These are phyloP conservation scores for Elgaria multicarinata DNA, from an alignment of 2,113 vertebrate genomes.

Conservation along the genomic window DNA sequence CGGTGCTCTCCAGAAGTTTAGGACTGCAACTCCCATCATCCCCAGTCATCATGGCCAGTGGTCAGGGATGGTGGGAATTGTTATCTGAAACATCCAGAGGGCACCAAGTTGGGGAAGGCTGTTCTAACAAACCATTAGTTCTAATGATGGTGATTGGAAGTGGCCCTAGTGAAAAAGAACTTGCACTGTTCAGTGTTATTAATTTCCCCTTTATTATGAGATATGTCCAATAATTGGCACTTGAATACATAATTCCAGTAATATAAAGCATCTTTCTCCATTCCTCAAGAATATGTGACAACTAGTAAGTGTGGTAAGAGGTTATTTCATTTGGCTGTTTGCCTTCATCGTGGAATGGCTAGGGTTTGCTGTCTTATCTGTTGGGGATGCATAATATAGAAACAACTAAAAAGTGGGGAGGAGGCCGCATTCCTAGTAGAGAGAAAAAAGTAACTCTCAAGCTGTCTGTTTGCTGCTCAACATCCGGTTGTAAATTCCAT, in stretches of 20 bases:
- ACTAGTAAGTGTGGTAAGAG: neutral
- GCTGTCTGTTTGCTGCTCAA: neutral
- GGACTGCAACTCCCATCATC: no score
- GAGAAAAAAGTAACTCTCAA: neutral
- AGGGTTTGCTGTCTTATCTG: neutral
- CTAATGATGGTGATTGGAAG: fast-evolving
- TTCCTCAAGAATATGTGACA: neutral
- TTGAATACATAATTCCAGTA: neutral
- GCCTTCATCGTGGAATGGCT: slow-evolving; percentile 17
- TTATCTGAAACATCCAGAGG: no score
- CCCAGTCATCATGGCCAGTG: no score
- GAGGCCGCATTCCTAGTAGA: neutral
- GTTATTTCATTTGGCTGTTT: slow-evolving; percentile 19
- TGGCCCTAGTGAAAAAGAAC: neutral
- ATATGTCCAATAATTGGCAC: fast-evolving
- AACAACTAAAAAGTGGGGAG: neutral
- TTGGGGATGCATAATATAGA: neutral
- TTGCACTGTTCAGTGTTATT: neutral
- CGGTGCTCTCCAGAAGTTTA: no score
- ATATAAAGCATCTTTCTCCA: fast-evolving
- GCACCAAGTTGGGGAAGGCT: neutral
- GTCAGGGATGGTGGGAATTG: no score
- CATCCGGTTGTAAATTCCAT: neutral
- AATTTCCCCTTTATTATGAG: neutral
- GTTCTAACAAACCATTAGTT: neutral